Conservation (phyloP, 1,140 invertebrate species). For the Liolophura sinensis region DNA sequence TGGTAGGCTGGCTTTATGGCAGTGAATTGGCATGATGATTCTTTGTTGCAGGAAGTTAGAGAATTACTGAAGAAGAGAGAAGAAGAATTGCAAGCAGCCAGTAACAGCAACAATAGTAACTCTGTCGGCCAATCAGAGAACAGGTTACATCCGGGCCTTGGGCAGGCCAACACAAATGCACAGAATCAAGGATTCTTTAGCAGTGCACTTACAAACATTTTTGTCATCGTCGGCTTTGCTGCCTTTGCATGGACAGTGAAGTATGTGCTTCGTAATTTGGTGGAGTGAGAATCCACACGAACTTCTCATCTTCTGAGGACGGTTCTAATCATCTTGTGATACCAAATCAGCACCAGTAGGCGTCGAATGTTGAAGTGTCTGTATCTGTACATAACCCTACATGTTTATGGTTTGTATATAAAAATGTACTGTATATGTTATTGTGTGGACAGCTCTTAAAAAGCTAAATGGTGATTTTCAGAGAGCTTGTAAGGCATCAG, state of each 20-base stretch:
- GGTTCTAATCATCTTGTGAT: no score
- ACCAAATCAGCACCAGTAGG: no score
- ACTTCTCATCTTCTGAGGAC: no score
- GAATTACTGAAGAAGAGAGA: slow-evolving; percentile 59
- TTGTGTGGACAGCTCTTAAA: no score
- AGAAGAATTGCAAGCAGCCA: slow-evolving; percentile 31
- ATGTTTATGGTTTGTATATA: no score
- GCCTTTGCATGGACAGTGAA: slow-evolving; percentile 85
- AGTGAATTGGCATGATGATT: slow-evolving; percentile 7
- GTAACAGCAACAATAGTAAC: slow-evolving; percentile 8
- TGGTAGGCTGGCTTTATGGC: no score
- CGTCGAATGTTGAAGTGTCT: no score
- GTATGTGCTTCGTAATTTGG: slow-evolving; percentile 71
- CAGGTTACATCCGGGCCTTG: neutral
- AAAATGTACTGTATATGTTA: no score
- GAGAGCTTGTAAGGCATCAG: no score
- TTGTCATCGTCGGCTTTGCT: slow-evolving; percentile 81
- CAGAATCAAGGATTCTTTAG: slow-evolving; percentile 71
- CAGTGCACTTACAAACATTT: slow-evolving; percentile 76
- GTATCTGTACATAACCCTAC: no score
- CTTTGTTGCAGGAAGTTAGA: slow-evolving; percentile 57
- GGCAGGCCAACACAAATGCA: slow-evolving; percentile 18
- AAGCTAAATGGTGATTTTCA: no score
- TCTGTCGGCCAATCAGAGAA: slow-evolving; percentile 3
- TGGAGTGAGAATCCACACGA: slow-evolving; percentile 30